These are phyloP conservation scores for Lamprotornis superbus DNA, from an alignment of 2,113 vertebrate genomes.

Conservation along the genomic window DNA sequence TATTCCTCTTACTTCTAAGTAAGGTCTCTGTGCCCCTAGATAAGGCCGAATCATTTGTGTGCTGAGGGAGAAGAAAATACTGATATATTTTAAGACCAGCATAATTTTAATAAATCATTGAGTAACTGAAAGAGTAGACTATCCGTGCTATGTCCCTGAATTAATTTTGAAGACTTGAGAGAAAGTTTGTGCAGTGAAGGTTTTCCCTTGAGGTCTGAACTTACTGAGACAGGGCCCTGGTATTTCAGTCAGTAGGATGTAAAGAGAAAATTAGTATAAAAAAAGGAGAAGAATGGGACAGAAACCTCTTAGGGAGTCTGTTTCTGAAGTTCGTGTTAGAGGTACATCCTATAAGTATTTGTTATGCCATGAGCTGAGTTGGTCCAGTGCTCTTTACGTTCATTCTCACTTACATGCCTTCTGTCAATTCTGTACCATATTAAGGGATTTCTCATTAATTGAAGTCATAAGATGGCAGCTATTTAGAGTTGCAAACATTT, in stretches of 20 bases:
- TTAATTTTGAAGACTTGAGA: neutral
- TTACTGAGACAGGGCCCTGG: neutral
- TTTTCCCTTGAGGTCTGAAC: neutral
- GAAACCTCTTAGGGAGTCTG: neutral
- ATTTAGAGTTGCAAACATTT: neutral
- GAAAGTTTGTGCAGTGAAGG: neutral
- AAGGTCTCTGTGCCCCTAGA: neutral
- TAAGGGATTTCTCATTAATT: neutral
- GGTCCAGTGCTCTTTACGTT: neutral
- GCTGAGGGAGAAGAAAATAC: neutral
- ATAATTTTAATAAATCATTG: neutral
- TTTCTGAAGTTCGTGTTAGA: neutral
- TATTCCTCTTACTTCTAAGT: neutral
- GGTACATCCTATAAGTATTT: neutral
- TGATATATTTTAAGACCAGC: neutral
- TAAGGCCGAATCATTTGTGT: neutral
- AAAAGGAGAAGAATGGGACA: neutral
- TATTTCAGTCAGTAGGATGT: neutral
- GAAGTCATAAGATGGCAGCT: neutral
- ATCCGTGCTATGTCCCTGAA: neutral
- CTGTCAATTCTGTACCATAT: neutral
- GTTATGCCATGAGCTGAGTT: neutral
- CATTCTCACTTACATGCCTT: neutral
- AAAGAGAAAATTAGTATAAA: neutral
- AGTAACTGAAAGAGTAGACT: neutral